Evolutionary conservation across 35 echinoderm and acorn worm genomes (phyloP), one percentile per base, ranked within the genome.

Genomic region (Diadema setosum): DNA sequence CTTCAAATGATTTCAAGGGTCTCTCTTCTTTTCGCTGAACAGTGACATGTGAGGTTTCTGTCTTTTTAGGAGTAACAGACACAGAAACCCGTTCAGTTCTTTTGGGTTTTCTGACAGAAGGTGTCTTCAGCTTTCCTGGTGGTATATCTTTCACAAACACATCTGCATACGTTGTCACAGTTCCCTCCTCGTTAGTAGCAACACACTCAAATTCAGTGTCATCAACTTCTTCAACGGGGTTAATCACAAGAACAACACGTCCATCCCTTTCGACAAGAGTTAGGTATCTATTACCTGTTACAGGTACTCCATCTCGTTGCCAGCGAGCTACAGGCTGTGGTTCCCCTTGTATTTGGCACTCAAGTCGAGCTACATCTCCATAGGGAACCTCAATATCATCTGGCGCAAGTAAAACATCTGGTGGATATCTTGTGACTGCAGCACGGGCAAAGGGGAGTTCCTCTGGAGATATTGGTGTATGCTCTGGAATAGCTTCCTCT

Each of bases 181-280:
- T 94, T 23, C 96, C 96, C 20, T 81, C 81, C 37, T 63, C 70
- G 86, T 98, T 98, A 23, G 88, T 94, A 60, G 92, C 96, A 59
- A 85, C 83, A 87, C 96, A 98, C 65, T 86, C 92, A 92, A 94
- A 98, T 73, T 88, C 87, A 82, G 96, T 94, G 49, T 98, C 92
- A 82, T 98, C 91, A 50, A 75, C 36, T 23, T 93, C 91, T 43
- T 60, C 82, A 42, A 93, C 91, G 20, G 86, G 86, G 48, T 45
- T 83, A 41, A 93, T 93, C 39, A 93, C 40, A 37, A 93, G 80
- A 29, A 85, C 43, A 93, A 61, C 82, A 6, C 18, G 52, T 30
- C 86, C 86, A 76, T 88, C 81, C 86, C 26, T 74, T 70, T 93
- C 91, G 42, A 74, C 12, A 58, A 89, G 41, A 16, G 85, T 78